Percentiles rank a stretch among this genome's conserved stretches.
Conservation (phyloP, 2,888 invertebrate species). For the Apotomis betuletana region DNA sequence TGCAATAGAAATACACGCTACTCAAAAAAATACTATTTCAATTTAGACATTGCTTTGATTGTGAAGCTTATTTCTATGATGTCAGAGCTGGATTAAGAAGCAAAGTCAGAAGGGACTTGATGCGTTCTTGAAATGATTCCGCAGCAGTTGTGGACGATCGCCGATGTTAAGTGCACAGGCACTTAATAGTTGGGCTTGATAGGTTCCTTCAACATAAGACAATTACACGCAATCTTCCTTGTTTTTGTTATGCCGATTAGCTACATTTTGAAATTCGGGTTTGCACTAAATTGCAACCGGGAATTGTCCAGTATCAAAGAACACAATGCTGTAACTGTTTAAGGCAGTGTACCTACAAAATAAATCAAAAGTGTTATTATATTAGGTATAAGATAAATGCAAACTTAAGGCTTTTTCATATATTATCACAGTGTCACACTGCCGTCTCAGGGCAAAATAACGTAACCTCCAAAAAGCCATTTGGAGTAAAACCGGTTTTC, state of each 20-base stretch:
- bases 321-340: no score
- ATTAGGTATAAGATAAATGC: no score
- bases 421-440: no score
- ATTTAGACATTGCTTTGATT: neutral
- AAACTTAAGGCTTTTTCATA: no score
- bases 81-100: neutral
- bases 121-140: neutral
- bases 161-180: slow-evolving; percentile 44
- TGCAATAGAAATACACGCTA: slow-evolving; percentile 8
- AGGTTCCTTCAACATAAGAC: slow-evolving; percentile 21
- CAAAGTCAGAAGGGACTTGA: neutral
- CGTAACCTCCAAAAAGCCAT: no score
- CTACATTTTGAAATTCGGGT: neutral
- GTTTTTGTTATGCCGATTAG: neutral
- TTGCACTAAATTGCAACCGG: neutral
- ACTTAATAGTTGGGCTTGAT: slow-evolving; percentile 29
- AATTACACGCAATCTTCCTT: slow-evolving; percentile 17
- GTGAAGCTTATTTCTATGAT: neutral
- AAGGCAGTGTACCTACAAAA: no score
- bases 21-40: neutral
- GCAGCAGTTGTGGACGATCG: slow-evolving; percentile 44
- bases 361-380: no score
- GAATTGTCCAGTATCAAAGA: no score
- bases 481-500: no score
- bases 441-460: no score